Conservation (phyloP, 2,113 vertebrate genomes). For the Suncus etruscus region DNA sequence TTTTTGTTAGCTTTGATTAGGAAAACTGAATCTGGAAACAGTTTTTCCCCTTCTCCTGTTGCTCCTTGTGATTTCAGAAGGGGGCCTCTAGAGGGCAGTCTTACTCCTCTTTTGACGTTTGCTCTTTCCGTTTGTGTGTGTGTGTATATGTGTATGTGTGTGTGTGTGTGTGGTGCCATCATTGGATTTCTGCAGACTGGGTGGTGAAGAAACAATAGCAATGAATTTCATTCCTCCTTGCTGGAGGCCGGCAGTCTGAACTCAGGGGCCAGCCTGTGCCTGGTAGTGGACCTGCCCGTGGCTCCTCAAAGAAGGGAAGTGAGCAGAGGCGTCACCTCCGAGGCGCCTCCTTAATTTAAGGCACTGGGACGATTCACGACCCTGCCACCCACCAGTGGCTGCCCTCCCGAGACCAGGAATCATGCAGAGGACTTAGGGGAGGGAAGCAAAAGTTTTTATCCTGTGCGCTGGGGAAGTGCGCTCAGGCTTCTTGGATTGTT, state of each 20-base stretch:
- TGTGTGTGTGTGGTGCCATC: neutral
- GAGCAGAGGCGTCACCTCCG: too few species aligned
- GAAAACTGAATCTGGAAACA: neutral
- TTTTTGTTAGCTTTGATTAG: neutral
- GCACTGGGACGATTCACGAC: too few species aligned
- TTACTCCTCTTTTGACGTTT: neutral
- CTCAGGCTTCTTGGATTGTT: neutral
- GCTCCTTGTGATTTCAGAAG: slow-evolving; percentile 6
- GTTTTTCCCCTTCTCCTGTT: too few species aligned
- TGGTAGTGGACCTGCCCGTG: too few species aligned
- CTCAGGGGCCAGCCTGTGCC: neutral
- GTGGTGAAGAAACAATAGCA: neutral
- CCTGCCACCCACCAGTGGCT: too few species aligned
- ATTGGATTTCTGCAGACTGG: neutral
- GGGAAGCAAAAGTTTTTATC: neutral
- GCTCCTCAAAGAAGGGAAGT: too few species aligned
- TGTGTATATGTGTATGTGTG: too few species aligned
- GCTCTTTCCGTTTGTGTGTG: neutral
- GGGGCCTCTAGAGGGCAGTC: slow-evolving; percentile 63
- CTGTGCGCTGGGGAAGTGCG: neutral
- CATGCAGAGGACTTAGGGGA: too few species aligned
- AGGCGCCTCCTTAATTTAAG: too few species aligned
- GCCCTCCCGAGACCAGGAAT: too few species aligned
- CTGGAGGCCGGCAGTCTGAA: neutral
- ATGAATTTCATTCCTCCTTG: neutral